These are phyloP conservation scores for Yponomeuta cagnagella DNA, from an alignment of 2,888 invertebrate species.

Conservation along the genomic window DNA sequence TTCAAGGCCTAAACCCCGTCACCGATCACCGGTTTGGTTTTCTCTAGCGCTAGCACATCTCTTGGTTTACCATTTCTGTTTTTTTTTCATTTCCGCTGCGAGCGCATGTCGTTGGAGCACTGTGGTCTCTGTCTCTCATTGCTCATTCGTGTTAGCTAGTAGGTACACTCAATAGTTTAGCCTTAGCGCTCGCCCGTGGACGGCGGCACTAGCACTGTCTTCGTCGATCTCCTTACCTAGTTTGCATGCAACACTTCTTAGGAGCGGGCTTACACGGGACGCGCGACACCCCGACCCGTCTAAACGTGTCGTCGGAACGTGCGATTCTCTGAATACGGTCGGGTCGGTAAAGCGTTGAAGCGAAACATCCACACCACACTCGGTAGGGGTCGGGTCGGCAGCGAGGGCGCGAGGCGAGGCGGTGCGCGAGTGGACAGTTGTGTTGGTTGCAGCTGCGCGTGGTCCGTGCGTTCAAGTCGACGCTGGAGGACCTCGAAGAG, in stretches of 20 bases:
- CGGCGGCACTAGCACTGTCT: not conserved
- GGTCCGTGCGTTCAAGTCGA: conserved; percentile 99
- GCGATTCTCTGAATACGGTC: conserved; percentile 55
- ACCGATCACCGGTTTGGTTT: conserved; percentile 29
- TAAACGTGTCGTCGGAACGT: not conserved
- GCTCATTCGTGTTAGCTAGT: conserved; percentile 5
- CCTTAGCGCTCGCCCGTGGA: not conserved
- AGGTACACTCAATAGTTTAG: not conserved
- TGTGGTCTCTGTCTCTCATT: conserved; percentile 7
- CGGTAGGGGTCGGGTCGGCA: conserved; percentile 29
- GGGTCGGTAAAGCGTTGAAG: conserved; percentile 18
- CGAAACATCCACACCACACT: conserved; percentile 66
- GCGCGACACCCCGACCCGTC: conserved; percentile 26
- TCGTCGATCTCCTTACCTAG: not conserved
- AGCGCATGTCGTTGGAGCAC: conserved; percentile 31
- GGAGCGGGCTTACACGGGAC: conserved; percentile 19
- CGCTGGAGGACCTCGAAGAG: conserved; percentile 99
- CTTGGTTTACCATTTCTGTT: conserved; percentile 17
- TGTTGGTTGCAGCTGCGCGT: conserved; percentile 97
- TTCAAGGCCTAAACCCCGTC: conserved; percentile 26
- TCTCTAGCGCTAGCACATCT: conserved; percentile 38
- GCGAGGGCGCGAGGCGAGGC: conserved; percentile 48
- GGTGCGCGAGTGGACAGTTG: conserved; percentile 51
- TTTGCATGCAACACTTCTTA: not conserved
- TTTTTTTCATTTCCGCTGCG: conserved; percentile 24